These are phyloP conservation scores for Sander lucioperca DNA, from an alignment of 2,113 vertebrate genomes.

Conservation along the genomic window DNA sequence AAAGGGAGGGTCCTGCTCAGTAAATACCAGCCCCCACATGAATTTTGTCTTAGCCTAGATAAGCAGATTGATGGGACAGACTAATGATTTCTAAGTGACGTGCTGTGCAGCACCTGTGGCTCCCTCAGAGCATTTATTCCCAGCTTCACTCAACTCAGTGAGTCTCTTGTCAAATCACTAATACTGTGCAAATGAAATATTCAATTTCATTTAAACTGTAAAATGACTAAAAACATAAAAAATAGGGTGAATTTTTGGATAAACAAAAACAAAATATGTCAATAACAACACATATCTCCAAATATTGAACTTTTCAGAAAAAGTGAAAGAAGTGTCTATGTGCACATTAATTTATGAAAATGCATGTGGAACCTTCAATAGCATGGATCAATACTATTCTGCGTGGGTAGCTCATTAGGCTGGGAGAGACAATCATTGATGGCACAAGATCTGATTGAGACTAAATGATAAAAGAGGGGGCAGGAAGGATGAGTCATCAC, in stretches of 20 bases:
- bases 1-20: constrained; percentile 33
- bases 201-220: neutral
- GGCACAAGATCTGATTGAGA: constrained; percentile 25
- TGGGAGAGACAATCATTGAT: constrained; percentile 12
- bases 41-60: constrained; percentile 38
- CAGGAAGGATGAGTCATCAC: constrained; percentile 12
- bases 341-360: constrained; percentile 23
- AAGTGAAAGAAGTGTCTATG: neutral
- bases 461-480: constrained; percentile 18
- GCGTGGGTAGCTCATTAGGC: constrained; percentile 39
- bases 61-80: constrained; percentile 60
- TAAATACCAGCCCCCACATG: constrained; percentile 54
- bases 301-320: neutral
- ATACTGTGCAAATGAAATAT: constrained; percentile 8
- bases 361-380: constrained; percentile 17
- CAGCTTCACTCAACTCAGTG: constrained; percentile 33
- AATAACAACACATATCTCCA: neutral
- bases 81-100: constrained; percentile 51
- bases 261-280: neutral
- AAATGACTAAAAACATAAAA: neutral
- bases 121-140: constrained; percentile 26
- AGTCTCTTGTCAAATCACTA: constrained; percentile 10
- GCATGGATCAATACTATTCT: constrained; percentile 42
- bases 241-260: neutral
- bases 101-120: constrained; percentile 69